Evolutionary conservation across 2,888 invertebrate genomes (phyloP).

Genomic region (Aspidapion aeneum): DNA sequence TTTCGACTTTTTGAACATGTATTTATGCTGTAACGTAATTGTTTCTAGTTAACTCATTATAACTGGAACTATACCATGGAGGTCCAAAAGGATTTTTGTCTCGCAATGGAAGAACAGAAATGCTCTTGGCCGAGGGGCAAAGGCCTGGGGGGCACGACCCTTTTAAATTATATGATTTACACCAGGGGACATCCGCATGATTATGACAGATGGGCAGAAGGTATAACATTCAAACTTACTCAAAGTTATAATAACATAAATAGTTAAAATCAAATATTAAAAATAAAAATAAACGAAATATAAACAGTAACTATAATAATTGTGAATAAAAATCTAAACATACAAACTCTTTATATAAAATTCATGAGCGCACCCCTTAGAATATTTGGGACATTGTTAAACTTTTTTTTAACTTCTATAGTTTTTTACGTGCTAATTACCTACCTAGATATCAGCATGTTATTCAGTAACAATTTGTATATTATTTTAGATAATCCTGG

Average conservation of each 20-base stretch:
- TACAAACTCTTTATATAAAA: too few relatives aligned
- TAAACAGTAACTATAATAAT: too few relatives aligned
- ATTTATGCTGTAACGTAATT: slow-evolving; percentile 1
- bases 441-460: too few relatives aligned
- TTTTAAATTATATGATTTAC: slow-evolving; percentile 52
- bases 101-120: slow-evolving; percentile 17
- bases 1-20: too few relatives aligned
- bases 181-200: slow-evolving; percentile 59
- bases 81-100: slow-evolving; percentile 12
- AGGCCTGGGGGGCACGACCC: slow-evolving; percentile 52
- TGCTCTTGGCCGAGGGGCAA: slow-evolving; percentile 52
- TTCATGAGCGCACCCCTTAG: too few relatives aligned
- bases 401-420: too few relatives aligned
- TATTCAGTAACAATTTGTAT: background rate
- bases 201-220: slow-evolving; percentile 61
- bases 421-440: too few relatives aligned
- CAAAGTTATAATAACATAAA: background rate
- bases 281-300: too few relatives aligned
- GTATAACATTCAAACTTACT: background rate
- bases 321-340: too few relatives aligned
- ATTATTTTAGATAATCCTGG: slow-evolving; percentile 33
- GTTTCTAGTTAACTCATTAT: slow-evolving; percentile 4
- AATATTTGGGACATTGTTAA: too few relatives aligned
- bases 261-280: too few relatives aligned
- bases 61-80: slow-evolving; percentile 5